Conservation (phyloP, 2,113 vertebrate species). For the Mobula hypostoma region DNA sequence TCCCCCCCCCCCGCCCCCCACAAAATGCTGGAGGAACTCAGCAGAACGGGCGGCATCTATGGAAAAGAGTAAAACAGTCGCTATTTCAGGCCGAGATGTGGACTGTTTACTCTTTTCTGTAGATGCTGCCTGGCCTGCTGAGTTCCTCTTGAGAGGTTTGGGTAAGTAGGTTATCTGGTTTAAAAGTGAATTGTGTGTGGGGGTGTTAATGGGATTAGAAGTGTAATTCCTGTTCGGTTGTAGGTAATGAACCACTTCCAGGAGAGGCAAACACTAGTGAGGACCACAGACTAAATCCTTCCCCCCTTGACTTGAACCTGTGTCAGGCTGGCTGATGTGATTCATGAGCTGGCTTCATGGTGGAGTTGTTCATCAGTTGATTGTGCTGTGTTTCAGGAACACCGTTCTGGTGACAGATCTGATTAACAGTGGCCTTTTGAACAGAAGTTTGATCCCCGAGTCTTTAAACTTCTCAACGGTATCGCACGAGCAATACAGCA, state of each 20-base stretch:
- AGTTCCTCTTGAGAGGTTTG: too few relatives aligned
- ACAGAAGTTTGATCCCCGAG: not conserved
- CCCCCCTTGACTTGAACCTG: too few relatives aligned
- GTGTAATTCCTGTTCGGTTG: not conserved
- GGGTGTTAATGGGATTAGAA: too few relatives aligned
- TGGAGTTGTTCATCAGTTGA: not conserved
- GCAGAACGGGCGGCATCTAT: too few relatives aligned
- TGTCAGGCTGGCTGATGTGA: not conserved
- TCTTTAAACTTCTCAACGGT: slow-evolving; percentile 43
- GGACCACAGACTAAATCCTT: not conserved
- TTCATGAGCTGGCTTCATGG: not conserved
- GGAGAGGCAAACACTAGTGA: not conserved
- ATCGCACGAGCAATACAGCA: slow-evolving; percentile 45
- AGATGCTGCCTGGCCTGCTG: too few relatives aligned
- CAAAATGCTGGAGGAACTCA: too few relatives aligned
- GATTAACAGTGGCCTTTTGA: not conserved
- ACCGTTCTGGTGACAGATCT: slow-evolving; percentile 41
- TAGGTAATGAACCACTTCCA: not conserved
- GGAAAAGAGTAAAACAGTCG: too few relatives aligned
- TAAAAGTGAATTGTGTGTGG: too few relatives aligned
- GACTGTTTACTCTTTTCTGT: too few relatives aligned
- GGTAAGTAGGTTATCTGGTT: too few relatives aligned
- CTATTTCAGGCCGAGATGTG: too few relatives aligned
- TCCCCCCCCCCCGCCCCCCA: too few relatives aligned
- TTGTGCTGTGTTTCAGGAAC: slow-evolving; percentile 53